A percentile compares a stretch with the other conserved stretches of the same genome.
These are phyloP conservation scores for Eupeodes luniger DNA, from an alignment of 2,888 invertebrate genomes.

Conservation along the genomic window DNA sequence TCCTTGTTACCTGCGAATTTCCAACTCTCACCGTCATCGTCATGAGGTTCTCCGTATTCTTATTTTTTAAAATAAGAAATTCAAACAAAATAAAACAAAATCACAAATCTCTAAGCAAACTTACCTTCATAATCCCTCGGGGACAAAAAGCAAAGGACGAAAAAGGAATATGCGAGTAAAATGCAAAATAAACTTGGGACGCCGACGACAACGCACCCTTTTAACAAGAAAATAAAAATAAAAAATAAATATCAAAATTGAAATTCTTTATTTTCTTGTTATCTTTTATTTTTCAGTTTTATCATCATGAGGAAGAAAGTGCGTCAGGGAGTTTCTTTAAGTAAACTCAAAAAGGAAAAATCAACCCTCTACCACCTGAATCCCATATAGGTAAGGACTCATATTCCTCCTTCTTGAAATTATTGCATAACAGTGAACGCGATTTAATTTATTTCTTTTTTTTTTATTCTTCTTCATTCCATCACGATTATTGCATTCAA, in stretches of 20 bases:
- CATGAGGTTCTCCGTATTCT: background rate
- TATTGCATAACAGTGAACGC: background rate
- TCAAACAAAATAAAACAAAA: background rate
- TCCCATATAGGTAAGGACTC: background rate
- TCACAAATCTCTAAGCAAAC: slow-evolving; percentile 15
- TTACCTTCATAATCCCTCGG: slow-evolving; percentile 27
- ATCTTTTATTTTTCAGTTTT: slow-evolving; percentile 31
- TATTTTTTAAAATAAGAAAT: background rate
- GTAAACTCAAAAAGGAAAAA: background rate
- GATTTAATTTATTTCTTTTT: slow-evolving; percentile 24
- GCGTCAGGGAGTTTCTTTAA: slow-evolving; percentile 15
- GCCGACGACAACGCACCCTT: slow-evolving; percentile 28
- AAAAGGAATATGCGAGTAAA: slow-evolving; percentile 1
- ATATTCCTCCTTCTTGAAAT: background rate
- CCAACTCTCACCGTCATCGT: background rate
- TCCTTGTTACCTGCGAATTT: slow-evolving; percentile 27
- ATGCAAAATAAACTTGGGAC: slow-evolving; percentile 20
- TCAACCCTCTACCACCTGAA: background rate
- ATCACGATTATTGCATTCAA: slow-evolving; percentile 63
- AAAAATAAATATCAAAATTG: slow-evolving; percentile 57
- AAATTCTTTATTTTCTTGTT: slow-evolving; percentile 54
- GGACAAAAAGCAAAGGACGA: slow-evolving; percentile 23
- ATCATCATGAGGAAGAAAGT: slow-evolving; percentile 4
- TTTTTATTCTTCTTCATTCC: slow-evolving; percentile 32
- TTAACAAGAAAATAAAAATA: slow-evolving; percentile 12